Percentiles rank a stretch among this genome's conserved stretches.
These are phyloP conservation scores for Phenganax marumi DNA, from an alignment of 92 coral and sea anemone species.

Conservation along the genomic window DNA sequence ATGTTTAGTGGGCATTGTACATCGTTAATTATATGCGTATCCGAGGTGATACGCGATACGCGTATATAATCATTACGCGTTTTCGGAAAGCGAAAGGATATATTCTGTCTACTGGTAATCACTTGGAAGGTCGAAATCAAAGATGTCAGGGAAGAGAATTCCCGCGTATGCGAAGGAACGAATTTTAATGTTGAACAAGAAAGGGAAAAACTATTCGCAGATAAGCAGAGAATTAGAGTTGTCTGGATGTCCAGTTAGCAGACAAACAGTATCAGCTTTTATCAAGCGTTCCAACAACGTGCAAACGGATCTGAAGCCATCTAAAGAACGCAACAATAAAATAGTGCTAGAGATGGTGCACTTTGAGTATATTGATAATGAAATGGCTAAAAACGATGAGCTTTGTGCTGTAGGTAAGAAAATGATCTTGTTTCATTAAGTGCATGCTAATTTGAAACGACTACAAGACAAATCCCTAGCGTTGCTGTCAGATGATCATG, in stretches of 20 bases:
- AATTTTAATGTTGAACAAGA: neutral
- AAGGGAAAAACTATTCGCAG: neutral
- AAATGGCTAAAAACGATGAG: conserved; percentile 47
- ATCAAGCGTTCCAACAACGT: conserved; percentile 13
- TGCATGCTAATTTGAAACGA: too few relatives aligned
- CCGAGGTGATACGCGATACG: too few relatives aligned
- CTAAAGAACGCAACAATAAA: neutral
- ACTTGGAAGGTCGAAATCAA: too few relatives aligned
- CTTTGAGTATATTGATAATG: conserved; percentile 9
- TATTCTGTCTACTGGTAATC: too few relatives aligned
- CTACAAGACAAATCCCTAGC: too few relatives aligned
- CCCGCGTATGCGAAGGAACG: neutral
- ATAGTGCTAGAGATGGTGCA: conserved; percentile 14
- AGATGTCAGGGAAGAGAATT: neutral
- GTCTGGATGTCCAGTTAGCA: conserved; percentile 19
- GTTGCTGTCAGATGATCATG: too few relatives aligned
- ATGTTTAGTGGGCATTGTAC: too few relatives aligned
- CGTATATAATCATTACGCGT: too few relatives aligned
- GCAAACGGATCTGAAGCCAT: neutral
- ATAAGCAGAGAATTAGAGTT: conserved; percentile 1
- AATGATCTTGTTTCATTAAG: conserved; percentile 33
- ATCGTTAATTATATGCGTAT: too few relatives aligned
- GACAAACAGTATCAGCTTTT: conserved; percentile 18
- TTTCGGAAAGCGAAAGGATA: too few relatives aligned
- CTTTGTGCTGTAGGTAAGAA: conserved; percentile 47